A percentile compares a stretch with the other conserved stretches of the same genome.
Evolutionary conservation across 2,113 vertebrate species (phyloP).

Genomic region (Ifrita kowaldi): DNA sequence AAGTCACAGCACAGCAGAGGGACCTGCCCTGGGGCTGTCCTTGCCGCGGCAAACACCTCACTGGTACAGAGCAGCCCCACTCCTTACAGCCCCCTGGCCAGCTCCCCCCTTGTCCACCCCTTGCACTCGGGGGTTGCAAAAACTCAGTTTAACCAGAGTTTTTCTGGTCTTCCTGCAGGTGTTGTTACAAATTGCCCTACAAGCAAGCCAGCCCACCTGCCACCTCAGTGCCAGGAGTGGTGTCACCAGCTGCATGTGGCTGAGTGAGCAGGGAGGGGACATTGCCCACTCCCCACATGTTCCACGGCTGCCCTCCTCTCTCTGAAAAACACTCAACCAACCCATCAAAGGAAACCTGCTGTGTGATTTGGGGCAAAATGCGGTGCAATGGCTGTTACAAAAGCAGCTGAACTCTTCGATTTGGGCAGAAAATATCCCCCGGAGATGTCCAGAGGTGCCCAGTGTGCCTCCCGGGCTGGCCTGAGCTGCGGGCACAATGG

Average conservation of each 20-base stretch:
- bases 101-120: neutral
- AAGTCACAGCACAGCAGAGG: neutral
- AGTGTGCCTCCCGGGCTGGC: rapidly evolving
- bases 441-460: neutral
- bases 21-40: neutral
- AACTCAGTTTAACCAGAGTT: rapidly evolving
- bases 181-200: neutral
- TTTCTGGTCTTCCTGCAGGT: neutral
- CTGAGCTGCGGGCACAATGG: rapidly evolving
- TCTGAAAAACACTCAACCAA: neutral
- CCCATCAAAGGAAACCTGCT: neutral
- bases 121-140: neutral
- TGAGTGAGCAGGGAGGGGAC: neutral
- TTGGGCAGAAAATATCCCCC: neutral
- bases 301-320: rapidly evolving
- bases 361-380: neutral
- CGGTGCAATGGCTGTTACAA: neutral
- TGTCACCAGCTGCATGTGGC: neutral
- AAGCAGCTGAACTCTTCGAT: neutral
- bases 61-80: neutral
- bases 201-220: neutral
- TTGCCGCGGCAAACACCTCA: neutral
- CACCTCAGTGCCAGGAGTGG: rapidly evolving
- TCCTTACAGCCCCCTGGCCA: neutral
- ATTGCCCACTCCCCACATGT: rapidly evolving